Evolutionary conservation across 2,113 vertebrate species (phyloP), one percentile per base, ranked within the genome.

Genomic region (Ptilorrhoa leucosticta): DNA sequence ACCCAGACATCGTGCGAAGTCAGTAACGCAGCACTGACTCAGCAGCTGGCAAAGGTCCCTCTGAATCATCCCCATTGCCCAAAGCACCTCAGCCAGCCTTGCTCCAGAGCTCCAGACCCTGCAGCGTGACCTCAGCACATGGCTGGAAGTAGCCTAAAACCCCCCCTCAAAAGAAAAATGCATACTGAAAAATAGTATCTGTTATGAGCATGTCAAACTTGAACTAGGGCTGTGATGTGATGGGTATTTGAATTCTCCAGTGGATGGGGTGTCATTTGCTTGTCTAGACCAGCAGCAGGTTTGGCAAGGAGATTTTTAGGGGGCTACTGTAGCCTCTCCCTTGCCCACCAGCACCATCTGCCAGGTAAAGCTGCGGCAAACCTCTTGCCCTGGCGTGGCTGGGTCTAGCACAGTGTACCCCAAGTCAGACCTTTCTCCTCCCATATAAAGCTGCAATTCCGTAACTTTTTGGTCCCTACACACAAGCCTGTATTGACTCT

Each of bases 31-130:
- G 92, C 72, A 50, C 90, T 96, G 88, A 96, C 72, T 94, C 94
- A 95, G 95, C 92, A 94, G 82, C 79, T 95, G 96, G 88, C 82
- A 6, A 16, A 28, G 2, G 4, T 83, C 33, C 44, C 33, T 88
- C 57, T 85, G 89, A 86, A 86, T 96, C 83, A 81, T 92, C 69
- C 71, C 54, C 56, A 4, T 60, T 44, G 86, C 83, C 89, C 16
- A 16, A 71, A 56, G 94, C 68, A 81, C n/a, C 68, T 50, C 75
- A 9, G 39, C 72, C 5, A 66, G 63, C 61, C 24, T 50, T 12
- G 6, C 45, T 61, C 7, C 5, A 66, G 27, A 11, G 64, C 56
- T 60, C 33, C 51, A 17, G 3, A 13, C 70, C 68, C 33, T n/a
- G 23, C 3, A 3, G 24, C 2, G 0, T 68, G 45, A 47, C 35